A percentile compares a stretch with the other conserved stretches of the same genome.
Evolutionary conservation across 2,113 vertebrate genomes (phyloP).

Genomic region (Nesogale talazaci): DNA sequence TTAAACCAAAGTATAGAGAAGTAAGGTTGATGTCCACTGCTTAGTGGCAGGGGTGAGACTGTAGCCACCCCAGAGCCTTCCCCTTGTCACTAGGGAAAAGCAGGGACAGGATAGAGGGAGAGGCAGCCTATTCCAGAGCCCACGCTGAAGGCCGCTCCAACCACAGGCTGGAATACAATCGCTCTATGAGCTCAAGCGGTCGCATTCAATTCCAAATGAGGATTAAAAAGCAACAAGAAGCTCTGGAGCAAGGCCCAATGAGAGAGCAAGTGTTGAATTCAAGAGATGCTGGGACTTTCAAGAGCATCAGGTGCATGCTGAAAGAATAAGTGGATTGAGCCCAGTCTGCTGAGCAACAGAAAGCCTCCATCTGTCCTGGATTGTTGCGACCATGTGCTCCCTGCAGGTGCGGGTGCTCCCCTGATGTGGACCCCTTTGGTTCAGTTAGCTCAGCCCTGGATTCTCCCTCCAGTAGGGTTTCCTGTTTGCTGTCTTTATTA

Average conservation of each 20-base stretch:
- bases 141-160: neutral
- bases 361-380: neutral
- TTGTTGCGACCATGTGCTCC: neutral
- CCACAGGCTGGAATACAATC: neutral
- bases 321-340: neutral
- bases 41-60: neutral
- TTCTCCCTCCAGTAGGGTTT: neutral
- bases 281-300: neutral
- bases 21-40: neutral
- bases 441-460: neutral
- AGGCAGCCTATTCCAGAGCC: neutral
- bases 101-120: neutral
- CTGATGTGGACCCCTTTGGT: neutral
- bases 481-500: neutral
- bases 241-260: neutral
- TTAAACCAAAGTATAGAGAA: neutral
- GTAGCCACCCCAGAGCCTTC: neutral
- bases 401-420: neutral
- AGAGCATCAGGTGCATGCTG: conserved; percentile 7
- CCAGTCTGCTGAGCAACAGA: rapidly evolving
- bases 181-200: neutral
- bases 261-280: neutral
- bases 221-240: neutral
- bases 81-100: neutral
- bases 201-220: neutral